These are phyloP conservation scores for Antechinus flavipes DNA, from an alignment of 2,113 vertebrate species.

Conservation along the genomic window DNA sequence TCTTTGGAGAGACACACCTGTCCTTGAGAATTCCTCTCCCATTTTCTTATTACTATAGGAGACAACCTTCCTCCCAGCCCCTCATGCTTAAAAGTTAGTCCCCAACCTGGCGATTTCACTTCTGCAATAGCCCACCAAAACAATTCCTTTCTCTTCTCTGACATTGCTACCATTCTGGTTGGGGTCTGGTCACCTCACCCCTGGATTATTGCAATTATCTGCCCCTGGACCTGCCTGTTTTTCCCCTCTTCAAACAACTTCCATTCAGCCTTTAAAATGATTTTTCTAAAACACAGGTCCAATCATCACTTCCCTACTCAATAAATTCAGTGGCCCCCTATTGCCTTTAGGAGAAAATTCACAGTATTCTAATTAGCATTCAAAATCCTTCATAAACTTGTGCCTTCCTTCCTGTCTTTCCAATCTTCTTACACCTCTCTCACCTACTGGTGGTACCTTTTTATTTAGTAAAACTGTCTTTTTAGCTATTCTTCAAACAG, in stretches of 20 bases:
- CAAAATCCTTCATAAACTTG: background rate
- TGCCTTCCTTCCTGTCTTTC: background rate
- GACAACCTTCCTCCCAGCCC: background rate
- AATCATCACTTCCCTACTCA: background rate
- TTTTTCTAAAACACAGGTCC: background rate
- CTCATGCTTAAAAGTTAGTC: background rate
- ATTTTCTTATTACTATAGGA: background rate
- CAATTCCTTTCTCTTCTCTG: background rate
- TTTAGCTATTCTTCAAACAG: background rate
- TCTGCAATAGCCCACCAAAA: background rate
- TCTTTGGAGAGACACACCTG: background rate
- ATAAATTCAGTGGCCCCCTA: background rate
- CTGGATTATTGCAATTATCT: background rate
- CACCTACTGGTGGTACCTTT: background rate
- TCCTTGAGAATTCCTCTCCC: background rate
- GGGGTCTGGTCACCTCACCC: background rate
- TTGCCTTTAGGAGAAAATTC: background rate
- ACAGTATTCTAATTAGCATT: background rate
- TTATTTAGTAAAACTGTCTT: background rate
- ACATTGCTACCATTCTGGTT: background rate
- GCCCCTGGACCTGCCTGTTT: background rate
- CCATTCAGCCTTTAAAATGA: background rate
- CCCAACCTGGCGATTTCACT: background rate
- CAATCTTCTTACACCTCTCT: background rate
- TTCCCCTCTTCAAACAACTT: background rate